Percentiles rank a stretch among this genome's conserved stretches.
phyloP scores from a whole-genome alignment of 2,888 invertebrate species.

The Rhyacophila evoluta region DNA sequence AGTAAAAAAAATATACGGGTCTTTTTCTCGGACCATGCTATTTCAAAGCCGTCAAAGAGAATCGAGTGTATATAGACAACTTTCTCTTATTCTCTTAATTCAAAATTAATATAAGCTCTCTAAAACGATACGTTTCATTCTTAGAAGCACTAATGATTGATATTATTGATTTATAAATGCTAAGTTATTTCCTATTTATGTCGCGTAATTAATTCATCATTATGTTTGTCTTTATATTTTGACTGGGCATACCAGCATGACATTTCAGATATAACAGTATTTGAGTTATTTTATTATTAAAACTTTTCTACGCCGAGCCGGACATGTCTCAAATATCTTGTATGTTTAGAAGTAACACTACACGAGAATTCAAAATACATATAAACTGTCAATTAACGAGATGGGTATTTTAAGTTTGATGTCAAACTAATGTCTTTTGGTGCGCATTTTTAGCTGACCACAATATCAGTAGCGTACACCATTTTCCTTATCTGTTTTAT shows the following conservation, averaged over 20 bases:
- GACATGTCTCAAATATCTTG: slow-evolving; percentile 14
- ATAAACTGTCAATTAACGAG: not conserved
- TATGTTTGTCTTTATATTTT: not conserved
- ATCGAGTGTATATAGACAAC: too few species aligned
- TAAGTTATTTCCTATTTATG: not conserved
- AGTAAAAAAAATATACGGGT: too few species aligned
- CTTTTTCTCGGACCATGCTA: too few species aligned
- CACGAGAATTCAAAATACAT: not conserved
- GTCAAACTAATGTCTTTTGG: not conserved
- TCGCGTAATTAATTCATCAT: not conserved
- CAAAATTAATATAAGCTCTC: too few species aligned
- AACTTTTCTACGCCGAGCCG: not conserved
- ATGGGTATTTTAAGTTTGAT: not conserved
- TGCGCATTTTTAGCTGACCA: not conserved
- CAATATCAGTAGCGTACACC: not conserved
- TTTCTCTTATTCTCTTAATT: too few species aligned
- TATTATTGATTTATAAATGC: not conserved
- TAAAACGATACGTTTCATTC: too few species aligned
- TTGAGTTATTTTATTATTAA: slow-evolving; percentile 13
- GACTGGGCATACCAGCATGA: not conserved
- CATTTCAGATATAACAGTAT: not conserved
- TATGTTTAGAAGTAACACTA: not conserved
- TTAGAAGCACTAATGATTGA: not conserved
- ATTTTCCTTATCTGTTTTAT: too few species aligned
- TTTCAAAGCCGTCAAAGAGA: too few species aligned